A percentile compares a stretch with the other conserved stretches of the same genome.
Evolutionary conservation across 2,113 vertebrate genomes (phyloP).

Genomic region (Rhinoptilus africanus): DNA sequence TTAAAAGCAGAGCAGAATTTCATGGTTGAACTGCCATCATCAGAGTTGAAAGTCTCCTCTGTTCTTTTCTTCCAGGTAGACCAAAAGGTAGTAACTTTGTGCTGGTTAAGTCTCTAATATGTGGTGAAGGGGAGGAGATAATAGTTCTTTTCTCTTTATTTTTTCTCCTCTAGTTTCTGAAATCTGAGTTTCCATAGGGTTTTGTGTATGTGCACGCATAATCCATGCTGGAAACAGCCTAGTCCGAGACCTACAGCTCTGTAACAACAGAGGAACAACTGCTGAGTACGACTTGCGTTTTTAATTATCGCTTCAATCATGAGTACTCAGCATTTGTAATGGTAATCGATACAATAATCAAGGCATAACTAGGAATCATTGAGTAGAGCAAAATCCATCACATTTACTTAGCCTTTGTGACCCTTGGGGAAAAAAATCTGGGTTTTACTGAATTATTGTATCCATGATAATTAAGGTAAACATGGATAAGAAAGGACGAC

Average conservation of each 20-base stretch:
- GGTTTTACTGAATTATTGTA: background rate
- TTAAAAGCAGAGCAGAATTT: background rate
- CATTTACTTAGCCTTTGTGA: constrained; percentile 25
- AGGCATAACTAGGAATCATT: background rate
- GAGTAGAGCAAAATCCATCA: constrained; percentile 15
- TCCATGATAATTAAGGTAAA: background rate
- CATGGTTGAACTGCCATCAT: background rate
- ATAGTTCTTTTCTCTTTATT: background rate
- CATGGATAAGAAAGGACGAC: background rate
- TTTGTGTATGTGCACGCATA: background rate
- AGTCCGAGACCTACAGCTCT: background rate
- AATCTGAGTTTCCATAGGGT: background rate
- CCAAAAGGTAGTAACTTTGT: background rate
- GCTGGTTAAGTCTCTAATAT: background rate
- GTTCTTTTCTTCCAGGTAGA: background rate
- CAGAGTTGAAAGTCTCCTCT: background rate
- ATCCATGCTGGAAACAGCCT: background rate
- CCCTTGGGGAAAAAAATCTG: background rate
- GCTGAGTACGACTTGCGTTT: background rate
- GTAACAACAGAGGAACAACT: background rate
- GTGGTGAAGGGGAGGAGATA: background rate
- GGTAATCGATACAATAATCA: constrained; percentile 44
- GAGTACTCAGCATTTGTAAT: constrained; percentile 19
- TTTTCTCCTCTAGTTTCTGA: background rate
- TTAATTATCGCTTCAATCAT: constrained; percentile 31